phyloP scores from a whole-genome alignment of 2,113 vertebrate species.

The Neogale vison region DNA sequence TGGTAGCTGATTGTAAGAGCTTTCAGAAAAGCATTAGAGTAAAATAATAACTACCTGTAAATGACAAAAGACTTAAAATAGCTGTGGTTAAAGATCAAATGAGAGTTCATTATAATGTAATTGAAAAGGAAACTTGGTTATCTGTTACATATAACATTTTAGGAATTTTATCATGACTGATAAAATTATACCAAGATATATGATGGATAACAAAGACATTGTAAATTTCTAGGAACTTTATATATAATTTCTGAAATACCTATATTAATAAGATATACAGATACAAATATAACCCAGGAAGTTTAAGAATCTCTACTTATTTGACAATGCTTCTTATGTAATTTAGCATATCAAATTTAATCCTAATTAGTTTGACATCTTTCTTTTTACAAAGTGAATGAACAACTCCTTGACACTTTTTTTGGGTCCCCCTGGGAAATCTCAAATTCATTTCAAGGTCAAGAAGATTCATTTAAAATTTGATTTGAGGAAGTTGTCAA shows the following conservation, averaged over 20 bases:
- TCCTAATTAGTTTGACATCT: neutral
- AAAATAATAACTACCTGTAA: neutral
- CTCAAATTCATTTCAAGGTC: neutral
- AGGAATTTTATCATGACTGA: neutral
- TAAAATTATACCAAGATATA: neutral
- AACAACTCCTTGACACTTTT: neutral
- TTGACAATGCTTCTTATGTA: neutral
- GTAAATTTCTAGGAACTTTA: neutral
- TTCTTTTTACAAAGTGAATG: neutral
- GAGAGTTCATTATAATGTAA: neutral
- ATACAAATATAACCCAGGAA: neutral
- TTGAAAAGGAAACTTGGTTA: neutral
- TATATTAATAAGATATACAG: neutral
- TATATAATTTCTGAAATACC: neutral
- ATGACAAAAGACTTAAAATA: neutral
- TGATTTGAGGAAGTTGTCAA: neutral
- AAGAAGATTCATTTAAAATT: slow-evolving; percentile 20
- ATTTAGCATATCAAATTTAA: slow-evolving; percentile 6
- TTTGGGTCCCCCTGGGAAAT: neutral
- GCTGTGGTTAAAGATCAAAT: neutral
- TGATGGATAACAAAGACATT: neutral
- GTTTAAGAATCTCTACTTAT: neutral
- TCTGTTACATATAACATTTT: neutral
- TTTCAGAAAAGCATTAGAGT: neutral
- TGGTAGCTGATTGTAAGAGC: neutral